Evolutionary conservation across 2,888 invertebrate species (phyloP), one percentile per base, ranked within the genome.

Genomic region (Spodoptera exigua): DNA sequence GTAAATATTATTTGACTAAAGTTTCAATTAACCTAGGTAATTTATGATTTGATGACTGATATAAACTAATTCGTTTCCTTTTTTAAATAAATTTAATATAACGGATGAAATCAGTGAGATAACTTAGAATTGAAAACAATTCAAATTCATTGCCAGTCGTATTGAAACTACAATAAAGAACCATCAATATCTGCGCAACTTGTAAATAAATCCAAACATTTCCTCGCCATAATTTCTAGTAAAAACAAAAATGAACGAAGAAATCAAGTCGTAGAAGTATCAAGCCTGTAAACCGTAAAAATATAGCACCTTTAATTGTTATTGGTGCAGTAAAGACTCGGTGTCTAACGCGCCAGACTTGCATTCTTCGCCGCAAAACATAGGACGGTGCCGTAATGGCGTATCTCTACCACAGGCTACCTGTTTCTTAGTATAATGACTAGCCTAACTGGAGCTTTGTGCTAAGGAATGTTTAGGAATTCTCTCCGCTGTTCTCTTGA

Each of bases 381-480:
- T 78, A 70, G 59, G 64, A 70, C 57, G 62, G 58, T 16, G 34
- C 55, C 35, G 49, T 67, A 77, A 62, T 69, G 54, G 71, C 61
- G 55, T 61, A 72, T 70, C 66, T 59, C 59, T 61, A 61, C 67
- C 58, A 64, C 45, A 74, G 66, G 82, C 87, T 91, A 89, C 89
- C 87, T 87, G 88, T 87, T 87, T 82, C 81, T 71, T 68, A 76
- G 84, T 81, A 84, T 91, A 92, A 91, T 91, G 88, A 89, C 86
- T 84, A 77, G 76, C 67, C 82, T 87, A 88, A 89, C 87, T 86
- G 83, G 86, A 82, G 83, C 83, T 88, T 85, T 85, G 84, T 83
- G 79, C 74, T 65, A 61, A 72, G 86, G 87, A 89, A 89, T 87
- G 83, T 71, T 73, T 64, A 71, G 55, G 52, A 64, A 69, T 60